Conservation (phyloP, 2,797 vertebrate species). For the Sebastes itinus region DNA sequence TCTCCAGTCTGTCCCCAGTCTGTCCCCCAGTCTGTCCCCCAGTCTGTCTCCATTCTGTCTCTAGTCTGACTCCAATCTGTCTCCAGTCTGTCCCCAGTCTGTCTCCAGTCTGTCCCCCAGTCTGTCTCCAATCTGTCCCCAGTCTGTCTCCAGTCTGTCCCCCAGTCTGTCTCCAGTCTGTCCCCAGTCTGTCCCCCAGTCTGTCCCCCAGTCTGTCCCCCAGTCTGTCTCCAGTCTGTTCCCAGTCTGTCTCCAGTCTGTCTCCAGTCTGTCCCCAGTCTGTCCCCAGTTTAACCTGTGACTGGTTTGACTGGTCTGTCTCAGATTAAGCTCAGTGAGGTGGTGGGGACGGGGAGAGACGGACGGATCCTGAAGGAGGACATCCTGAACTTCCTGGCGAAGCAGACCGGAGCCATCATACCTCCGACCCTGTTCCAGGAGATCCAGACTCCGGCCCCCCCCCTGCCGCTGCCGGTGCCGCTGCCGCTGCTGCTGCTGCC, state of each 20-base stretch:
- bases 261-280: not conserved
- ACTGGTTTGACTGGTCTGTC: not conserved
- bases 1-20: not conserved
- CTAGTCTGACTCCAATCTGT: too few species aligned
- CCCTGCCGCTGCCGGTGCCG: not conserved
- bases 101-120: not conserved
- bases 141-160: not conserved
- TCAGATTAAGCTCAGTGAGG: conserved; percentile 96
- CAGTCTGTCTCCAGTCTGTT: not conserved
- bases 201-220: not conserved
- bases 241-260: not conserved
- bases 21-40: not conserved
- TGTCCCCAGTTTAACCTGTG: not conserved
- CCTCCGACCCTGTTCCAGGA: conserved; percentile 90
- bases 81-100: not conserved
- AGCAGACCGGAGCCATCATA: conserved; percentile 95
- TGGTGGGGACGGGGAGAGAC: conserved; percentile 92
- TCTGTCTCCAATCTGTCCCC: not conserved
- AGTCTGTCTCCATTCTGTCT: too few species aligned
- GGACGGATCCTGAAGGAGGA: conserved; percentile 97
- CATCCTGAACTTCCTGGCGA: conserved; percentile 93
- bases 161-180: too few species aligned
- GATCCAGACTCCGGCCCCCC: conserved; percentile 78
- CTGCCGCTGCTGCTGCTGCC: conserved; percentile 11
- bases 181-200: not conserved